phyloP scores from a whole-genome alignment of 92 coral and sea anemone genomes.

The Palythoa heliodiscus region DNA sequence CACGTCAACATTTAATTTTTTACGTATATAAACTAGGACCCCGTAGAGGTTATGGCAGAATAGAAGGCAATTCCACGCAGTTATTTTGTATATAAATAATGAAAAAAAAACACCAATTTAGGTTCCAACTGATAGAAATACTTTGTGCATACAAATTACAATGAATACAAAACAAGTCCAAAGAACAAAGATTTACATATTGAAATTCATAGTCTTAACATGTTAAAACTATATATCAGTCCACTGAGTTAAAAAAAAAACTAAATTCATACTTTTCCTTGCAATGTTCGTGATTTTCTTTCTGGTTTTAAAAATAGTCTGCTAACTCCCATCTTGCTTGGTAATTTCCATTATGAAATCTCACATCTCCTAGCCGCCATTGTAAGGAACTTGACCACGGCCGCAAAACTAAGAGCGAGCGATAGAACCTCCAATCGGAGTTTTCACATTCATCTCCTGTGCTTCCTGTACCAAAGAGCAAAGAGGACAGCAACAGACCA shows the following conservation, averaged over 20 bases:
- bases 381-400: neutral
- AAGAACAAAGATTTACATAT: too few species aligned
- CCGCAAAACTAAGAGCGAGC: conserved; percentile 61
- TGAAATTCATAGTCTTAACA: neutral
- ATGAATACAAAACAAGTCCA: too few species aligned
- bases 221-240: neutral
- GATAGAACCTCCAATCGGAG: conserved; percentile 92
- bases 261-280: too few species aligned
- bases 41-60: too few species aligned
- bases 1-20: too few species aligned
- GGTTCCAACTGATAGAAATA: too few species aligned
- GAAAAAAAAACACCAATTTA: too few species aligned
- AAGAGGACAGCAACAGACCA: conserved; percentile 80
- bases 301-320: neutral
- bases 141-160: too few species aligned
- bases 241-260: neutral
- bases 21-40: too few species aligned
- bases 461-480: conserved; percentile 87
- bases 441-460: conserved; percentile 91
- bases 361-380: neutral
- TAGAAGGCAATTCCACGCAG: too few species aligned
- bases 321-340: neutral
- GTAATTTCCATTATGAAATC: neutral
- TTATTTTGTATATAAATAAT: too few species aligned
- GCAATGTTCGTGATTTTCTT: neutral